phyloP scores from a whole-genome alignment of 1,140 invertebrate genomes.

The Metaphire vulgaris region DNA sequence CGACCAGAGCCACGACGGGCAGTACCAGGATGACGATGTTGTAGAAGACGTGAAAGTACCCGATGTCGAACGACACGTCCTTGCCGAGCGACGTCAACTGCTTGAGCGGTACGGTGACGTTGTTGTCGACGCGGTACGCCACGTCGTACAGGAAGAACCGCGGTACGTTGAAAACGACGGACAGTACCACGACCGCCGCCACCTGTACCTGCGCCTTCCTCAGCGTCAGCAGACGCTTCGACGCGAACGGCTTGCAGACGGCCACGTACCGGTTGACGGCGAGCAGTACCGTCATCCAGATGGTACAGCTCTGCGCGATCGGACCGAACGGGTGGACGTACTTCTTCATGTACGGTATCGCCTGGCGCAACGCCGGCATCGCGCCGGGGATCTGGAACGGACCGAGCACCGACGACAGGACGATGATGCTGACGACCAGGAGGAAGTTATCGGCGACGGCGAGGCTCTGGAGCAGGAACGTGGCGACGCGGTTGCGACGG shows the following conservation, averaged over 20 bases:
- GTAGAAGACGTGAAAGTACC: conserved; percentile 27
- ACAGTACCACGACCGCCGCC: conserved; percentile 7
- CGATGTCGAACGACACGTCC: conserved; percentile 16
- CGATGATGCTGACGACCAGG: conserved; percentile 18
- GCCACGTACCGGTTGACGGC: conserved; percentile 28
- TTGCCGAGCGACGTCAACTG: conserved; percentile 5
- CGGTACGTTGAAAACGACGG: conserved; percentile 25
- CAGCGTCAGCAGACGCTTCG: conserved; percentile 20
- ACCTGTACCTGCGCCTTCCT: conserved; percentile 27
- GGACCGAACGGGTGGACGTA: conserved; percentile 21
- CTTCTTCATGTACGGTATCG: conserved; percentile 21
- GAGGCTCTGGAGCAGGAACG: conserved; percentile 27
- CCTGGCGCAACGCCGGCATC: neutral
- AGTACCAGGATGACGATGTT: conserved; percentile 22
- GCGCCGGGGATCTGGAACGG: conserved; percentile 4
- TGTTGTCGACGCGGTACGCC: neutral
- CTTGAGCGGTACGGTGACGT: neutral
- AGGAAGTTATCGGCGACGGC: conserved; percentile 27
- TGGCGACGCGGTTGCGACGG: conserved; percentile 19
- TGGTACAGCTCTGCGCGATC: conserved; percentile 24
- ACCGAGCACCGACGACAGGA: conserved; percentile 11
- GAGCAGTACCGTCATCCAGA: conserved; percentile 31
- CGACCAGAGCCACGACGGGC: conserved; percentile 19
- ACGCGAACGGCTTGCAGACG: conserved; percentile 27
- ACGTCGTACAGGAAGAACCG: conserved; percentile 29